Base-by-base conservation (phyloP, 2,888 invertebrate genomes). In the Lacanobia oleracea region DNA sequence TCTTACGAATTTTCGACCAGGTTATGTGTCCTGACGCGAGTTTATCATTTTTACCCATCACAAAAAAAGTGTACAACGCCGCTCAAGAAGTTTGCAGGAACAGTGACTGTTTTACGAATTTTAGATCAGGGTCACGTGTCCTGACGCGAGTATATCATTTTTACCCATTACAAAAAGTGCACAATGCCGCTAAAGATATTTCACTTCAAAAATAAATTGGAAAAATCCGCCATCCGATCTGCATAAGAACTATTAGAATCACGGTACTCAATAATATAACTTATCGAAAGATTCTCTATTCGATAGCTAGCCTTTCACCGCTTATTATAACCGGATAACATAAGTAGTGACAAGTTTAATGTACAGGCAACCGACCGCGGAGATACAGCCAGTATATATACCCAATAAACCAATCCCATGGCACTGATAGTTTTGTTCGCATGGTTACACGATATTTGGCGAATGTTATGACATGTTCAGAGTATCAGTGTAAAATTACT, bases 261-360 rank as follows among this genome's bases (percentile, higher is more conserved):
- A 33, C 23, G 40, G 14, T 40, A 23, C 18, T 60, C 14, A 48
- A 27, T 7, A 48, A 64, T 21, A 12, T 33, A 40, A 27, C 27
- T 37, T 23, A 1, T 50, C 10, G 18, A 43, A 43, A 40, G 21
- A 53, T 48, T 48, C 16, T 9, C 62, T 21, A 45, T 10, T 45
- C 37, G 37, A 63, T 50, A 23, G 27, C 23, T 1, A 57, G 16
- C 33, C 10, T 64, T 64, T 50, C 23, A 64, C 14, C n/a, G 37
- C 37, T 40, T 60, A 51, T 33, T 51, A 45, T 48, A 53, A n/a
- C 37, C 40, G 43, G 45, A 45, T 57, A 27, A 50, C 61, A 67
- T 66, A 62, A 67, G 69, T 59, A 23, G 40, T 43, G 50, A 54
- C 54, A 56, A 54, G 54, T 66, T 76, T 27, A 75, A 75, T 75